A percentile compares a stretch with the other conserved stretches of the same genome.
These are phyloP conservation scores for Maylandia zebra DNA, from an alignment of 2,113 vertebrate species.

Conservation along the genomic window DNA sequence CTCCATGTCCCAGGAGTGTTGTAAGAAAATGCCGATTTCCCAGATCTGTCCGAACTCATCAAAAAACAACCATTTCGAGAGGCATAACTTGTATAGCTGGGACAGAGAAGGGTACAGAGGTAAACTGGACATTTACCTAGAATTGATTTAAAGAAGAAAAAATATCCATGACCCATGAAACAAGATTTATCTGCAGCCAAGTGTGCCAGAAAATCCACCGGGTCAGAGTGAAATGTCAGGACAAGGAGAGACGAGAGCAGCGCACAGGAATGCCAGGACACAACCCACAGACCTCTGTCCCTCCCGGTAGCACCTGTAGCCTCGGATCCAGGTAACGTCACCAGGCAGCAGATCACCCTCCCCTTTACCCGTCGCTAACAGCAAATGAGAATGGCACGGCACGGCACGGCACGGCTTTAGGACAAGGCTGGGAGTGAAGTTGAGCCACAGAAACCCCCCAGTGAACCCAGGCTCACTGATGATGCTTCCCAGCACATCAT, in stretches of 20 bases:
- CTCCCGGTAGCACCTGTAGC: not conserved
- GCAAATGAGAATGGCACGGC: not conserved
- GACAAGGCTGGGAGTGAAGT: not conserved
- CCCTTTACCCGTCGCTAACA: not conserved
- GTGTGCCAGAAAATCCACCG: not conserved
- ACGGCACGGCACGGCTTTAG: not conserved
- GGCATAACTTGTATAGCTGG: not conserved
- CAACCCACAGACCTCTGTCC: not conserved
- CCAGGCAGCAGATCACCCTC: not conserved
- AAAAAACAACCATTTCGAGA: not conserved
- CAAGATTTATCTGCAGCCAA: not conserved
- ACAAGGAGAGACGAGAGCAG: not conserved
- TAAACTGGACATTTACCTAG: not conserved
- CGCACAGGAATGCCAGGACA: not conserved
- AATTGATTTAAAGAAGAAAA: not conserved
- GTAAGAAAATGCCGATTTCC: not conserved
- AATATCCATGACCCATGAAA: not conserved
- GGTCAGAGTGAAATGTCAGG: not conserved
- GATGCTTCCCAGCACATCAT: not conserved
- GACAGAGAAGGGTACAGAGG: not conserved
- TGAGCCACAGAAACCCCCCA: not conserved
- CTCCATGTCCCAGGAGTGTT: not conserved
- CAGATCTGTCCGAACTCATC: not conserved
- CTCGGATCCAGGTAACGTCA: not conserved
- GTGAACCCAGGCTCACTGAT: not conserved